phyloP scores from a whole-genome alignment of 2,888 invertebrate species.

The Trachelus stipa region DNA sequence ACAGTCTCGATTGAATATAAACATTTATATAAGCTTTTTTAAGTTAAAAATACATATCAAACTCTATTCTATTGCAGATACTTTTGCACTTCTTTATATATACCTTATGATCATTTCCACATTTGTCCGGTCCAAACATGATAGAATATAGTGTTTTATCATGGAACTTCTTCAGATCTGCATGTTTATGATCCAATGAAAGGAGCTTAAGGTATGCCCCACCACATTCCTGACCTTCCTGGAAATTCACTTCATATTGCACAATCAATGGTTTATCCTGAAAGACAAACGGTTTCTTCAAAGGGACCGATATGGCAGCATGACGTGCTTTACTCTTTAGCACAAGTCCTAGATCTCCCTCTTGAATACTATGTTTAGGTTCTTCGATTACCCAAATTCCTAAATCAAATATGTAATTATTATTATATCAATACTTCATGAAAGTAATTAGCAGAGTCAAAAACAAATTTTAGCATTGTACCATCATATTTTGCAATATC shows the following conservation, averaged over 20 bases:
- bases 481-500: conserved; percentile 96
- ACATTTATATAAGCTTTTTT: background rate
- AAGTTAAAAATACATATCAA: background rate
- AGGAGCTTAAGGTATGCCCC: conserved; percentile 97
- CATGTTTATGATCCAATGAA: conserved; percentile 76
- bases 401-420: conserved; percentile 42
- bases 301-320: conserved; percentile 87
- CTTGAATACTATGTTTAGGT: conserved; percentile 81
- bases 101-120: conserved; percentile 95
- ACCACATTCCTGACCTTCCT: conserved; percentile 98
- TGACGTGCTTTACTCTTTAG: conserved; percentile 96
- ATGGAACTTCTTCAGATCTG: conserved; percentile 85
- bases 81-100: conserved; percentile 67
- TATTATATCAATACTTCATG: conserved; percentile 5
- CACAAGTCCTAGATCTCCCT: conserved; percentile 88
- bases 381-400: conserved; percentile 79
- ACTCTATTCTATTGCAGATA: conserved; percentile 2
- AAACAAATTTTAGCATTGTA: conserved; percentile 35
- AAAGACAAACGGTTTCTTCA: conserved; percentile 87
- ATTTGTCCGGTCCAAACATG: conserved; percentile 99
- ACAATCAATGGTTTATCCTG: conserved; percentile 85
- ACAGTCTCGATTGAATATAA: background rate
- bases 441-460: background rate
- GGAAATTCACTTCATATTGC: conserved; percentile 93
- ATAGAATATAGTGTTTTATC: conserved; percentile 98